A percentile compares a stretch with the other conserved stretches of the same genome.
Conservation (phyloP, 2,888 invertebrate genomes). For the Micoletzkya japonica region DNA sequence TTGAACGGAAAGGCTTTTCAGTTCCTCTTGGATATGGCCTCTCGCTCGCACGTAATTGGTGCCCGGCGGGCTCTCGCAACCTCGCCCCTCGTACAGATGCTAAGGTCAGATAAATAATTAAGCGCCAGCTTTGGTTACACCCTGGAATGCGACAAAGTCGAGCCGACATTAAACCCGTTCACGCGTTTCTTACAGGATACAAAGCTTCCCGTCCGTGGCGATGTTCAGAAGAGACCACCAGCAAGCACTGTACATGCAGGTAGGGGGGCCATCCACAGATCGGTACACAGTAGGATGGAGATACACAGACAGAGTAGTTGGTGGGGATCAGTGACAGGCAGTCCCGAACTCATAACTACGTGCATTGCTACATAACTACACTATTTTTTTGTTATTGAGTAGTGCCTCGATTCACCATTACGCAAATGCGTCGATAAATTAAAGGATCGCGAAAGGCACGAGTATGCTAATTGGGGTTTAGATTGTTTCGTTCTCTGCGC, state of each 20-base stretch:
- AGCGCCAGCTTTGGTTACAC: too few species aligned
- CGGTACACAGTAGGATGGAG: neutral
- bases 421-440: too few species aligned
- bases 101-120: constrained; percentile 1
- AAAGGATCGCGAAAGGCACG: too few species aligned
- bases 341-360: neutral
- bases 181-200: constrained; percentile 30
- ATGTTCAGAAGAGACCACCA: constrained; percentile 60
- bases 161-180: too few species aligned
- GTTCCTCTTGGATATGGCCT: constrained; percentile 56
- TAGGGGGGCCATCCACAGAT: constrained; percentile 39
- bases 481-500: too few species aligned
- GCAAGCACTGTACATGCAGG: constrained; percentile 61
- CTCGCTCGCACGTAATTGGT: constrained; percentile 48
- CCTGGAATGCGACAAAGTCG: too few species aligned
- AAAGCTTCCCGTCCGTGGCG: constrained; percentile 57
- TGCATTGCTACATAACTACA: constrained; percentile 28
- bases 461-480: too few species aligned
- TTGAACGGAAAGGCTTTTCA: constrained; percentile 25
- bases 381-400: too few species aligned
- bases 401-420: too few species aligned
- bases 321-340: neutral
- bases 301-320: neutral
- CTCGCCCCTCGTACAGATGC: constrained; percentile 52
- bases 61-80: constrained; percentile 52